Evolutionary conservation across 2,113 vertebrate genomes (phyloP).

Genomic region (Rhizomys pruinosus): DNA sequence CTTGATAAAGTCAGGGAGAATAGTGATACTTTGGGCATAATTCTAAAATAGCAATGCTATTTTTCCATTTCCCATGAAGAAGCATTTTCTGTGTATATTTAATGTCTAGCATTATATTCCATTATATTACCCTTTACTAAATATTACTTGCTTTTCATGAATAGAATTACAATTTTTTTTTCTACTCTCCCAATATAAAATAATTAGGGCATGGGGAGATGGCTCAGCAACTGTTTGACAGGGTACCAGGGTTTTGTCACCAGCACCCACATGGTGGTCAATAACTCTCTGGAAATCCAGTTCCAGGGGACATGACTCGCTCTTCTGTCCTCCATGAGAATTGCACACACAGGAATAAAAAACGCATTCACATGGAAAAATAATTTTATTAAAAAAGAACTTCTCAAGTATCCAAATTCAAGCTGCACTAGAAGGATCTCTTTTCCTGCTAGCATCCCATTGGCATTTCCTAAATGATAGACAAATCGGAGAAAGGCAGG

Average conservation of each 20-base stretch:
- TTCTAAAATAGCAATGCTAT: conserved; percentile 6
- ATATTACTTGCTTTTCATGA: neutral
- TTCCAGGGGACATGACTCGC: too few relatives aligned
- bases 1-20: neutral
- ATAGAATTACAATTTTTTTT: conserved; percentile 6
- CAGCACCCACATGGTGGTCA: too few relatives aligned
- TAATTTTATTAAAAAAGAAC: too few relatives aligned
- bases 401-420: neutral
- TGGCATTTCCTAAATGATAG: neutral
- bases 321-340: too few relatives aligned
- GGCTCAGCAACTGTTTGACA: too few relatives aligned
- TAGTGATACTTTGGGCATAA: neutral
- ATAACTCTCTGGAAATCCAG: too few relatives aligned
- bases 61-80: neutral
- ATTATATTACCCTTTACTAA: neutral
- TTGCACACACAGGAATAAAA: too few relatives aligned
- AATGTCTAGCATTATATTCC: conserved; percentile 5
- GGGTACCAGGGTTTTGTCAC: too few relatives aligned
- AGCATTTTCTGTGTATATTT: neutral
- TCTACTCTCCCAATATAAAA: neutral
- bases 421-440: neutral
- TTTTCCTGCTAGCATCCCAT: neutral
- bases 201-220: neutral
- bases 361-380: too few relatives aligned
- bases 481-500: neutral